Evolutionary conservation across 2,113 vertebrate species (phyloP), one percentile per base, ranked within the genome.

Genomic region (Salvelinus alpinus): DNA sequence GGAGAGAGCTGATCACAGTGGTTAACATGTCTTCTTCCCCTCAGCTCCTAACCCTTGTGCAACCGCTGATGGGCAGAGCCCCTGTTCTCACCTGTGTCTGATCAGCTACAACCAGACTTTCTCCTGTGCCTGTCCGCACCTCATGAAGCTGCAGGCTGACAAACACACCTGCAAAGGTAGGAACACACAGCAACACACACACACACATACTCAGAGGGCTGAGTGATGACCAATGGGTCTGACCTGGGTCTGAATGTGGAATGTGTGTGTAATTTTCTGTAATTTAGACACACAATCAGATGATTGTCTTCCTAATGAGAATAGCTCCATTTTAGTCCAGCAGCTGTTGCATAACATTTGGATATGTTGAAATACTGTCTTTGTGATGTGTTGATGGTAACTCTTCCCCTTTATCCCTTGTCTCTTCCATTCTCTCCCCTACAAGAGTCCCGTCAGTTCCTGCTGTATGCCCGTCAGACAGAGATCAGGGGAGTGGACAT

Each of bases 51-150:
- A 99, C 74, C 97, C 97, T 0, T 99, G 97, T 29, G 96, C 95
- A 64, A 92, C 92, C 73, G 94, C 94, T 0, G 94, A 94, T 1
- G 96, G 96, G 18, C 95, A 92, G 80, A 94, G 94, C 5, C 97
- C 94, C 0, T 99, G 97, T 82, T 97, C 97, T 78, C 97, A 99
- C 83, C 92, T 99, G 66, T 99, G 97, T 86, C 96, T 99, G 83
- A 99, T 99, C 88, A 98, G 96, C 92, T 99, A 97, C 91, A 99
- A 99, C 90, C 95, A 96, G 79, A 96, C 96, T 0, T 92, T 95
- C 79, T 96, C 97, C 82, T 99, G 97, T 0, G 96, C 97, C 80
- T 99, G 97, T 60, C 97, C 97, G 3, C 97, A 99, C 84, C 96
- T 99, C 84, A 99, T 98, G 97, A 99, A 98, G 82, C 94, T 99